These are phyloP conservation scores for Dissostichus mawsoni DNA, from an alignment of 2,113 vertebrate species.

Conservation along the genomic window DNA sequence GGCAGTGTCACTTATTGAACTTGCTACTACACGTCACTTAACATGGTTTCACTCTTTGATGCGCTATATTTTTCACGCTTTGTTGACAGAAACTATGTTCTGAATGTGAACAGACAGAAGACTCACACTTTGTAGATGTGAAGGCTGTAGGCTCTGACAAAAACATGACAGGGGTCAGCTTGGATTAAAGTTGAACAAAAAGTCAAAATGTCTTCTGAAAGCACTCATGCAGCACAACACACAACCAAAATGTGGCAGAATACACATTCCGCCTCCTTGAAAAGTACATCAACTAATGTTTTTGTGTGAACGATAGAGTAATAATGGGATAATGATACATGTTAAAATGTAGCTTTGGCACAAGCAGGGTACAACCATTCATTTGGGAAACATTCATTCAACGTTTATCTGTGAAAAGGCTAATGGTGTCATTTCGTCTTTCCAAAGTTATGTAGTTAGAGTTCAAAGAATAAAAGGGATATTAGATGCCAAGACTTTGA, in stretches of 20 bases:
- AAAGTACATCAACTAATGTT: constrained; percentile 1
- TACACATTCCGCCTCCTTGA: not conserved
- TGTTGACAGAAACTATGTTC: not conserved
- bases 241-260: not conserved
- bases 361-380: not conserved
- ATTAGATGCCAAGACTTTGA: no score
- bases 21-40: not conserved
- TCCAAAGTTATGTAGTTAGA: not conserved
- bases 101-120: not conserved
- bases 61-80: not conserved
- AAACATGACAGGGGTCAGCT: not conserved
- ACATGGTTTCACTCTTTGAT: not conserved
- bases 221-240: not conserved
- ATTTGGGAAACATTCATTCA: not conserved
- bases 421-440: not conserved
- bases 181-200: not conserved
- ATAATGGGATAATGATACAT: not conserved
- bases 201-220: not conserved
- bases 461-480: not conserved
- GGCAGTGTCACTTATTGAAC: constrained; percentile 3
- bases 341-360: not conserved
- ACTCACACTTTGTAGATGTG: not conserved
- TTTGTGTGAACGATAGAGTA: not conserved
- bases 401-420: no score
- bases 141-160: constrained; percentile 1